Evolutionary conservation across 2,113 vertebrate species (phyloP).

Genomic region (Syngnathoides biaculeatus): DNA sequence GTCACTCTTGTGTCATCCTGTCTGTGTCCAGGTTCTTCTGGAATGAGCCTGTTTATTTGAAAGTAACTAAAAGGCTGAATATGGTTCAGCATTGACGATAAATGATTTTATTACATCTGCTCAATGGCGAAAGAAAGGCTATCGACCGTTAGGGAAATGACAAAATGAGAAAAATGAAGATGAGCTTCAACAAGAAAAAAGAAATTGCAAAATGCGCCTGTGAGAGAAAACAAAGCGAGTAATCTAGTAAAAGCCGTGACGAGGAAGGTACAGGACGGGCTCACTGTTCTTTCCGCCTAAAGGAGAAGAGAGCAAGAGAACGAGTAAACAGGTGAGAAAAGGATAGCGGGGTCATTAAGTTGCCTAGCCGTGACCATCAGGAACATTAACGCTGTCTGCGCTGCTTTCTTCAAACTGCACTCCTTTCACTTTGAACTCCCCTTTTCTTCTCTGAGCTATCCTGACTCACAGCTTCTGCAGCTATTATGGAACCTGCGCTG

Average conservation of each 20-base stretch:
- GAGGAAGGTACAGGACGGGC: slow-evolving; percentile 18
- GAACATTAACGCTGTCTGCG: slow-evolving; percentile 56
- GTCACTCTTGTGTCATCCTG: slow-evolving; percentile 27
- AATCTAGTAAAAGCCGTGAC: slow-evolving; percentile 62
- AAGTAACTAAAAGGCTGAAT: slow-evolving; percentile 25
- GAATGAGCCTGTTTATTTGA: slow-evolving; percentile 17
- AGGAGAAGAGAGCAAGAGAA: slow-evolving; percentile 42
- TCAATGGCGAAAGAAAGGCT: slow-evolving; percentile 73
- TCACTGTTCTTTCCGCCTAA: slow-evolving; percentile 38
- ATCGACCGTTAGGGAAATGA: slow-evolving; percentile 84
- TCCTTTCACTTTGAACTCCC: slow-evolving; percentile 66
- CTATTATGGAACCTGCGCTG: slow-evolving; percentile 61
- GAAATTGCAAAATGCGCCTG: slow-evolving; percentile 67
- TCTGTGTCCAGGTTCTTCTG: slow-evolving; percentile 21
- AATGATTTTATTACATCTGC: slow-evolving; percentile 66
- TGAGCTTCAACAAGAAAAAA: slow-evolving; percentile 70
- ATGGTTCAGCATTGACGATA: slow-evolving; percentile 53
- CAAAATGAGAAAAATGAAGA: slow-evolving; percentile 80
- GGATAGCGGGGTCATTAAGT: slow-evolving; percentile 57
- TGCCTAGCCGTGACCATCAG: slow-evolving; percentile 58
- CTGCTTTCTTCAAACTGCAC: slow-evolving; percentile 56
- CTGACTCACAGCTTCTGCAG: slow-evolving; percentile 58
- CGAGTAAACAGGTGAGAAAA: slow-evolving; percentile 51
- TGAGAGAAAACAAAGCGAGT: slow-evolving; percentile 69
- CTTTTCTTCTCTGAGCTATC: slow-evolving; percentile 44